Evolutionary conservation across 2,113 vertebrate species (phyloP).

Genomic region (Dissostichus mawsoni): DNA sequence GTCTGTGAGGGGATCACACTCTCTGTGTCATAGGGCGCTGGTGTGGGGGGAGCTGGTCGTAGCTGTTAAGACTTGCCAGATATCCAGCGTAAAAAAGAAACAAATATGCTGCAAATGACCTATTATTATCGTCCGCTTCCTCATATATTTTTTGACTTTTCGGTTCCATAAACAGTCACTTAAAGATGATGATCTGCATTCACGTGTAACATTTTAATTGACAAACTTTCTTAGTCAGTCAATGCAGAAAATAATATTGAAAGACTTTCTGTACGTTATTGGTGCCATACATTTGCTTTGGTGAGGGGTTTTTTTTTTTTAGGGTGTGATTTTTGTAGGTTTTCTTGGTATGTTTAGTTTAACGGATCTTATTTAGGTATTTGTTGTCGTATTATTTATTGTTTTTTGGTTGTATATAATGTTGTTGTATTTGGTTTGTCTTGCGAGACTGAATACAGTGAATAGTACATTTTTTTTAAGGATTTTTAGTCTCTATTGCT

Average conservation of each 20-base stretch:
- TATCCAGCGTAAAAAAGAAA: neutral
- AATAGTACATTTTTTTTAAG: neutral
- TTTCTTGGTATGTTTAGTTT: neutral
- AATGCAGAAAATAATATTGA: neutral
- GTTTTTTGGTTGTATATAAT: neutral
- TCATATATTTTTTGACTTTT: too few species aligned
- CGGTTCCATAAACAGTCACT: too few species aligned
- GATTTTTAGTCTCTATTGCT: neutral
- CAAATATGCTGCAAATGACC: neutral
- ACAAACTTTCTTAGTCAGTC: neutral
- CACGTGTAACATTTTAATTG: too few species aligned
- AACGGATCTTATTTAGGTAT: too few species aligned
- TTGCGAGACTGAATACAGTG: neutral
- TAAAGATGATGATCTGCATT: too few species aligned
- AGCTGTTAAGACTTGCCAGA: neutral
- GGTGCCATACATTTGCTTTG: neutral
- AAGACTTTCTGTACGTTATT: neutral
- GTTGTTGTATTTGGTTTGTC: neutral
- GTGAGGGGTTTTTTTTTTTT: neutral
- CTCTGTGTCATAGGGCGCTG: neutral
- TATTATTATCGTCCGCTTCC: too few species aligned
- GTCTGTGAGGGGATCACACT: neutral
- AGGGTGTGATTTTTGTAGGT: neutral
- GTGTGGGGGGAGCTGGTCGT: neutral
- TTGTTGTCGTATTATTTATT: neutral